Evolutionary conservation across 1,140 invertebrate genomes (phyloP).

Genomic region (Rhagoletis zephyria): DNA sequence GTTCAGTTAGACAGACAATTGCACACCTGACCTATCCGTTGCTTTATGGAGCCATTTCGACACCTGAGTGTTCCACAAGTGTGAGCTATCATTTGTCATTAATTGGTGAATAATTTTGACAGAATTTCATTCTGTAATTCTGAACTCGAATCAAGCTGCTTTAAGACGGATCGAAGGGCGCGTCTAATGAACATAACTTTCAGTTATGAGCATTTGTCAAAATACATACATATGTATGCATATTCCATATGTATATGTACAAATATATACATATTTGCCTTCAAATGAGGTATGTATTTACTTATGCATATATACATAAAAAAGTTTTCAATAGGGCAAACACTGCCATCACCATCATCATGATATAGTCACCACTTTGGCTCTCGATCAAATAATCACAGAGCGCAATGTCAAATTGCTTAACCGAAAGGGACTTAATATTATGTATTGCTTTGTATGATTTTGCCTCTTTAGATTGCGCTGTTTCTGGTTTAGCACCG

Average conservation of each 20-base stretch:
- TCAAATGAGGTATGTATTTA: neutral
- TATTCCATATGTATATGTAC: neutral
- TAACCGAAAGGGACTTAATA: neutral
- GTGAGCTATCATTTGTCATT: slow-evolving; percentile 21
- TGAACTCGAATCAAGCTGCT: neutral
- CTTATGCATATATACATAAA: neutral
- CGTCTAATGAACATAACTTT: neutral
- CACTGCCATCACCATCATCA: neutral
- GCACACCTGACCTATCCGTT: neutral
- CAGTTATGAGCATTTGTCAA: neutral
- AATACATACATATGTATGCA: neutral
- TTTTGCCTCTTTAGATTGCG: neutral
- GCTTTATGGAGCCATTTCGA: neutral
- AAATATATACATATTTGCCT: neutral
- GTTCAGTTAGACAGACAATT: neutral
- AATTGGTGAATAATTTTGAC: slow-evolving; percentile 19
- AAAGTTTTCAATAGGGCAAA: neutral
- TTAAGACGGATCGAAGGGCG: neutral
- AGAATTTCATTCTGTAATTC: slow-evolving; percentile 9
- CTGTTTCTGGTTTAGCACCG: slow-evolving; percentile 26
- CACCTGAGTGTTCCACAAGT: neutral
- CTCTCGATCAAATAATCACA: neutral
- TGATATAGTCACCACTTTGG: neutral
- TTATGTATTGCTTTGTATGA: neutral
- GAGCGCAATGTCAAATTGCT: neutral